Evolutionary conservation across 2,113 vertebrate species (phyloP).

Genomic region (Tenrec ecaudatus): DNA sequence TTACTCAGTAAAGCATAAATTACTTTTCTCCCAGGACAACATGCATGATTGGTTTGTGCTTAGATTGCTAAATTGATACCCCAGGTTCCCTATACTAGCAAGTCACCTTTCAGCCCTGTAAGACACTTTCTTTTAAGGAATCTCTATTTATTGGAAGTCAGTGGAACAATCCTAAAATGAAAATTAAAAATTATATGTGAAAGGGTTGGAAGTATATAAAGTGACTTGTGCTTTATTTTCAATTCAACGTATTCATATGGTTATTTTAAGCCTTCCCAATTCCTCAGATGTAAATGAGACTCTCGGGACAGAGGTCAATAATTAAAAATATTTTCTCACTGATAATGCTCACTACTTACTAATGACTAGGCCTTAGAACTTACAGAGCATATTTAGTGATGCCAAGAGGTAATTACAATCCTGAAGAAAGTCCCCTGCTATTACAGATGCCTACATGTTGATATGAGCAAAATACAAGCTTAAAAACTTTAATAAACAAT

Average conservation of each 20-base stretch:
- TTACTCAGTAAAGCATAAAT: not conserved
- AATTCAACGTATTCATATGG: not conserved
- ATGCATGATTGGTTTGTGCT: not conserved
- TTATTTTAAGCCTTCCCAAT: not conserved
- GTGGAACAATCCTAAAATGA: not conserved
- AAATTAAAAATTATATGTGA: not conserved
- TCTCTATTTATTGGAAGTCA: not conserved
- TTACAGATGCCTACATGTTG: not conserved
- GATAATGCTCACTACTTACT: not conserved
- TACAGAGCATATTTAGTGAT: not conserved
- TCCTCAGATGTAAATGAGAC: not conserved
- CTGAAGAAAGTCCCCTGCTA: not conserved
- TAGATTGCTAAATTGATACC: constrained; percentile 6
- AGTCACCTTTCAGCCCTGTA: constrained; percentile 6
- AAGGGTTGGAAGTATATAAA: not conserved
- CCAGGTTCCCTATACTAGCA: not conserved
- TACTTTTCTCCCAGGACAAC: not conserved
- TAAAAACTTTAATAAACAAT: not conserved
- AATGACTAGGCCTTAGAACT: not conserved
- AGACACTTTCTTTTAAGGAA: not conserved
- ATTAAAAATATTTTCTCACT: not conserved
- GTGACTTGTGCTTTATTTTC: not conserved
- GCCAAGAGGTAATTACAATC: not conserved
- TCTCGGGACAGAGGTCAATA: not conserved
- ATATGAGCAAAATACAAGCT: not conserved